Conservation (phyloP, 2,113 vertebrate genomes). For the Anguilla rostrata region DNA sequence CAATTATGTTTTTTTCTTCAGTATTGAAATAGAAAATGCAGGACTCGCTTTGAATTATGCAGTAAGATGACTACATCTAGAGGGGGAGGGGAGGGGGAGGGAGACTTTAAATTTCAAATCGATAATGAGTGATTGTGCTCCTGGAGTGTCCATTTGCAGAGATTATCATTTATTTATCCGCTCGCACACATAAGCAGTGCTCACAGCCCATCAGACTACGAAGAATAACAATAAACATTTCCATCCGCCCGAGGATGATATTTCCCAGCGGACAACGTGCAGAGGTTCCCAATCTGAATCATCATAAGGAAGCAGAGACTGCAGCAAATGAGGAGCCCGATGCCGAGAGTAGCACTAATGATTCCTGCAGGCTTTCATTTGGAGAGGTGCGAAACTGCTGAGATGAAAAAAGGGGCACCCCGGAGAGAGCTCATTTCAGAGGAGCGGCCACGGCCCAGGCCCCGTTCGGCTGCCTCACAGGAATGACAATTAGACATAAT, state of each 20-base stretch:
- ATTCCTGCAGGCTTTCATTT: not conserved
- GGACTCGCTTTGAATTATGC: not conserved
- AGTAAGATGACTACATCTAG: not conserved
- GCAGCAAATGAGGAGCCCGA: not conserved
- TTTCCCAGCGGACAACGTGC: not conserved
- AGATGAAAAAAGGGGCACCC: not conserved
- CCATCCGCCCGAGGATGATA: not conserved
- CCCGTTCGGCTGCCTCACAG: not conserved
- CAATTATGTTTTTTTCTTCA: conserved; percentile 1
- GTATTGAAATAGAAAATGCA: not conserved
- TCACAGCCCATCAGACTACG: not conserved
- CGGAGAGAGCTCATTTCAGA: conserved; percentile 6
- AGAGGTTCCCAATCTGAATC: not conserved
- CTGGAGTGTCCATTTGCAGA: not conserved
- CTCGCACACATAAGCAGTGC: not conserved
- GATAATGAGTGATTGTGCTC: not conserved
- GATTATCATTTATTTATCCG: not conserved
- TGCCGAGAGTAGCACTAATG: not conserved
- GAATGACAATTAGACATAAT: conserved; percentile 9
- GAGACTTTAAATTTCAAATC: not conserved
- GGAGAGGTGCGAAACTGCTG: conserved; percentile 1
- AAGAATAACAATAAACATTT: not conserved
- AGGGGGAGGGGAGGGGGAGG: not conserved
- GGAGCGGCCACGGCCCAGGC: not conserved
- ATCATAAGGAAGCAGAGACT: not conserved